Percentiles rank a stretch among this genome's conserved stretches.
These are phyloP conservation scores for Eumeta japonica DNA, from an alignment of 1,140 invertebrate genomes.

Conservation along the genomic window DNA sequence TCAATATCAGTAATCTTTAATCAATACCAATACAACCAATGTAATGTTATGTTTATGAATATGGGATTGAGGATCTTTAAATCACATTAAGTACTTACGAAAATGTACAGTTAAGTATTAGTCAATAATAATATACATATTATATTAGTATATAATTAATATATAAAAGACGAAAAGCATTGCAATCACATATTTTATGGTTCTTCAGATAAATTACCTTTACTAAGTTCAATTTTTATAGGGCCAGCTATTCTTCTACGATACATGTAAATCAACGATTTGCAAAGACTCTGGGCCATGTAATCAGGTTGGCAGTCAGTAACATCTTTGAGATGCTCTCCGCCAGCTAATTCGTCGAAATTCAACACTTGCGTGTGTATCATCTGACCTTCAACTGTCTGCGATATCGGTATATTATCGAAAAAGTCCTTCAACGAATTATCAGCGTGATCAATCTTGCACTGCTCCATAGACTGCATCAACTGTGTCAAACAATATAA, in stretches of 20 bases:
- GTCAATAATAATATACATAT: too few species aligned
- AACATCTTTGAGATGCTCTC: neutral
- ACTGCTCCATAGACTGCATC: slow-evolving; percentile 18
- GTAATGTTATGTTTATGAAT: too few species aligned
- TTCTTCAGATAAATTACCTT: too few species aligned
- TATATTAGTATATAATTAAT: too few species aligned
- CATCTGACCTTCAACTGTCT: neutral
- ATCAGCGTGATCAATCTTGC: slow-evolving; percentile 24
- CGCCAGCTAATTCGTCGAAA: too few species aligned
- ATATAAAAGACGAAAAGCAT: too few species aligned
- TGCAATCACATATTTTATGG: too few species aligned
- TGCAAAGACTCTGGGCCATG: slow-evolving; percentile 32
- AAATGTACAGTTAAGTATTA: too few species aligned
- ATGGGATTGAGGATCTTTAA: too few species aligned
- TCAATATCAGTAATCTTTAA: too few species aligned
- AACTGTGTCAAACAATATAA: slow-evolving; percentile 30
- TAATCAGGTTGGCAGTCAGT: slow-evolving; percentile 40
- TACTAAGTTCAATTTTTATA: slow-evolving; percentile 25
- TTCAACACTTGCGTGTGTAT: slow-evolving; percentile 21
- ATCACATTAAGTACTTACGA: too few species aligned
- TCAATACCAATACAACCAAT: too few species aligned
- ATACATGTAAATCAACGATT: slow-evolving; percentile 26
- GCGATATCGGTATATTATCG: slow-evolving; percentile 24
- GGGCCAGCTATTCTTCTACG: slow-evolving; percentile 14
- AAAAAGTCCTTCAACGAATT: slow-evolving; percentile 22